phyloP scores from a whole-genome alignment of 2,888 invertebrate genomes.

The Erannis defoliaria region DNA sequence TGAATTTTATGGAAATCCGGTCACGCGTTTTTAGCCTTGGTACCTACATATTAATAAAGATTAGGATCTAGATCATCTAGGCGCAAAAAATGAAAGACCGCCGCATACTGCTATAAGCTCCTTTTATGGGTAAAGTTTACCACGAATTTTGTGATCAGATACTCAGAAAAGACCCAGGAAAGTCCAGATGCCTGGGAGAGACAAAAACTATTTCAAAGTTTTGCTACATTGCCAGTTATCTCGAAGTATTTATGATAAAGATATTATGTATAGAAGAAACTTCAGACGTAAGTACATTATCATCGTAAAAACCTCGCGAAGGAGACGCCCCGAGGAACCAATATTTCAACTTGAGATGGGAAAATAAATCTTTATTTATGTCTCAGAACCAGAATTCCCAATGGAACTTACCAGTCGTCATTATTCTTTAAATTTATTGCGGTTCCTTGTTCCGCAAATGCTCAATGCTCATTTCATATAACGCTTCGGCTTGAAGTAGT shows the following conservation, averaged over 20 bases:
- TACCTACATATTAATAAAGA: constrained; percentile 35
- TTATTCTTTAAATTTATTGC: constrained; percentile 75
- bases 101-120: constrained; percentile 26
- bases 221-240: background rate
- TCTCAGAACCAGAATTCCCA: constrained; percentile 51
- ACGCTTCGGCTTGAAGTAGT: too few relatives aligned
- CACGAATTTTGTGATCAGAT: background rate
- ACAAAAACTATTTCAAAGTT: background rate
- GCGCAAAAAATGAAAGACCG: constrained; percentile 46
- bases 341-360: constrained; percentile 45
- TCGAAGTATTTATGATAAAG: background rate
- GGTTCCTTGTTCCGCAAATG: constrained; percentile 62
- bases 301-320: constrained; percentile 26
- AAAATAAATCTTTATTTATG: constrained; percentile 68
- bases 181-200: background rate
- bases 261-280: background rate
- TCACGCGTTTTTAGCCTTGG: background rate
- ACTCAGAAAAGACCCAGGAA: background rate
- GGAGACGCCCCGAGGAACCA: constrained; percentile 41
- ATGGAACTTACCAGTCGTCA: constrained; percentile 60
- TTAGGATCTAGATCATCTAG: constrained; percentile 52
- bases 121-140: constrained; percentile 4
- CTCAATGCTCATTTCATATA: constrained; percentile 42
- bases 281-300: background rate
- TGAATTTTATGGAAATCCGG: background rate